Evolutionary conservation across 2,888 invertebrate species (phyloP), one percentile per base, ranked within the genome.

Genomic region (Metallyticus violacea): DNA sequence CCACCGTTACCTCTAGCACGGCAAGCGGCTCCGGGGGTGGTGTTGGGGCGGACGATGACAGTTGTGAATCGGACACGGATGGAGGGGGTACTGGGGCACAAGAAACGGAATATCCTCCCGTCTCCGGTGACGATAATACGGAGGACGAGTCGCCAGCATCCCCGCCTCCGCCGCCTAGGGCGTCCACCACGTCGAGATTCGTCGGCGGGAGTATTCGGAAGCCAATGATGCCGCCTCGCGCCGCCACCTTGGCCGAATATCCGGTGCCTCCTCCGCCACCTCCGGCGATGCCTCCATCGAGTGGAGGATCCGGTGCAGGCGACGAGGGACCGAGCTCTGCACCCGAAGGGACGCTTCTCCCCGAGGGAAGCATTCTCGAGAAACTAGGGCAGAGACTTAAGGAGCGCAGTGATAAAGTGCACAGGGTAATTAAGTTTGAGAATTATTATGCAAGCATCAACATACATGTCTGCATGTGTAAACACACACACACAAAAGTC

Each of bases 341-440:
- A 15, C 26, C 83, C 29, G 85, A 85, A 77, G 22, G 81, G 29
- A 28, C 80, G 26, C 76, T 28, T 26, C 7, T 80, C 25, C 79
- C 85, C 26, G 86, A 86, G 78, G 85, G 87, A 26, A 78, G 87
- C 15, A 81, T 94, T 85, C 91, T 94, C 86, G 94, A 93, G 90
- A 93, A 91, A 89, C 91, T 93, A 87, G 93, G 93, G 87, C 93
- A 92, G 89, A 90, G 91, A 80, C 90, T 94, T 87, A 94, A 92
- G 90, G 93, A 93, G 88, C 92, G 93, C 88, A 93, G 94, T 80
- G 94, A 94, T 89, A 93, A 92, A 90, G 92, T 95, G 81, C 94
- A 95, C 89, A 93, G 94, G 95, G 95, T 95, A 94, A 90, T 81
- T 28, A 40, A 85, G 15, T n/a, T 30, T 15, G n/a, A n/a, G n/a